Base-by-base conservation (phyloP, 2,113 vertebrate species). In the Nothocercus nigrocapillus region DNA sequence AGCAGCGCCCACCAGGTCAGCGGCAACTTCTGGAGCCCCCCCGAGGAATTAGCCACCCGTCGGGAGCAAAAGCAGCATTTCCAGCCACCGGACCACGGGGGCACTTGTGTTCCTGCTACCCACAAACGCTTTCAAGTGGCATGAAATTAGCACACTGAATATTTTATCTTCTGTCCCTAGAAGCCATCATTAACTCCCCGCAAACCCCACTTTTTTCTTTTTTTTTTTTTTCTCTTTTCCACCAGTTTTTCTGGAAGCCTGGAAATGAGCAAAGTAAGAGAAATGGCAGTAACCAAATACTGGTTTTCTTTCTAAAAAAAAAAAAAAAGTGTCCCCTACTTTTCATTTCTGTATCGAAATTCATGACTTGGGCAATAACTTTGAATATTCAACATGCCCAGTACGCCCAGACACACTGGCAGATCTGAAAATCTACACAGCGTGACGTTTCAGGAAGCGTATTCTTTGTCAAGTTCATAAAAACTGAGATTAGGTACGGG, bases 1-100 rank as follows among this genome's bases (percentile, higher is more conserved):
- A 2, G 47, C 0, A 0, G 17, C 42, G 18, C 20, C 4, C 44
- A 17, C 47, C 1, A 3, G 21, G 16, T 24, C 0, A 0, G 0
- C 27, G 3, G 63, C 82, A 80, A 59, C 53, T 66, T 24, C 63
- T 25, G 22, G 0, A 0, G 11, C n/a, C 5, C 9, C 32, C 24
- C 44, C 1, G 6, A 62, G 56, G 67, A 69, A 38, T n/a, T 1
- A 2, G 56, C 0, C 0, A 2, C 5, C 6, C 3, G 19, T 64
- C 17, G 10, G 49, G 28, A 0, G 0, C 32, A 70, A 61, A 25
- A 38, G 70, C 87, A 51, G 42, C 34, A 7, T 44, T 12, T 9
- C n/a, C 58, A 12, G 3, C 16, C 0, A 0, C 25, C 32, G 66
- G 22, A 27, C 11, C 4, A 1, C 36, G 38, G 56, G 53, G 53